Evolutionary conservation across 1,140 invertebrate species (phyloP).

Genomic region (Psix sp.): DNA sequence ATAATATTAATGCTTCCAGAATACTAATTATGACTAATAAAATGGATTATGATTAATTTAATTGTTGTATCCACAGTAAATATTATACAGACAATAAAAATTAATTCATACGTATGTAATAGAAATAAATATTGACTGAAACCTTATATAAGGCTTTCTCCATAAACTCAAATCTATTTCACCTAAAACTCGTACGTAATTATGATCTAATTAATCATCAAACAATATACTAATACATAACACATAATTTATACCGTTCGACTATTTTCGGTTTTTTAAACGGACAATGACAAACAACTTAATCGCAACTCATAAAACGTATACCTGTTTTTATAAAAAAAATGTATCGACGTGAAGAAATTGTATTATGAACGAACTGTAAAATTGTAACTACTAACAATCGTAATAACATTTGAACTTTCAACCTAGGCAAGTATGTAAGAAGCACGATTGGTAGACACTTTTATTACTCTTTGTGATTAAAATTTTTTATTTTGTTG

Average conservation of each 20-base stretch:
- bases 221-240: constrained; percentile 1
- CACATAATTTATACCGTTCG: too few species aligned
- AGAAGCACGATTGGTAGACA: not conserved
- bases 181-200: constrained; percentile 8
- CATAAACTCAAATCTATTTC: not conserved
- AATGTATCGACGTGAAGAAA: constrained; percentile 19
- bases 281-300: not conserved
- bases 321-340: too few species aligned
- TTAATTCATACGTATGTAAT: too few species aligned
- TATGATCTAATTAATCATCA: constrained; percentile 18
- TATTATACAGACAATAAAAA: too few species aligned
- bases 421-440: not conserved
- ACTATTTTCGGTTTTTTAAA: too few species aligned
- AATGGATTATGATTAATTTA: too few species aligned
- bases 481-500: too few species aligned
- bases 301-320: too few species aligned
- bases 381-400: constrained; percentile 13
- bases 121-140: constrained; percentile 3
- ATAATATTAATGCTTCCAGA: too few species aligned
- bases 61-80: too few species aligned
- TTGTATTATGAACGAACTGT: constrained; percentile 8
- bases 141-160: constrained; percentile 9
- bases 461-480: too few species aligned
- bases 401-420: constrained; percentile 3
- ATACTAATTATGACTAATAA: too few species aligned